These are phyloP conservation scores for Chaetodon auriga DNA, from an alignment of 2,113 vertebrate species.

Conservation along the genomic window DNA sequence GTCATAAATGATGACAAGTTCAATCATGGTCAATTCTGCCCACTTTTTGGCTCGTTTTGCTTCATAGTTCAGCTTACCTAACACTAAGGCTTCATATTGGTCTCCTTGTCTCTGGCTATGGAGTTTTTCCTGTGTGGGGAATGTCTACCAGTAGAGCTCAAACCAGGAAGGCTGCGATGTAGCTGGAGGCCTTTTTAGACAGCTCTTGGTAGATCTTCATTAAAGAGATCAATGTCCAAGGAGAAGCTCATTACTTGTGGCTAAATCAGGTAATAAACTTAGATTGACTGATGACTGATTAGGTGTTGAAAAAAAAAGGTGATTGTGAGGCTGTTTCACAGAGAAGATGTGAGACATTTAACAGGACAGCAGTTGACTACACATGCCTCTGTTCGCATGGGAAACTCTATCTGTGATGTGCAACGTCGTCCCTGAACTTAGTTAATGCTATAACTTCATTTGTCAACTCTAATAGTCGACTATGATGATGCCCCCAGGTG, in stretches of 20 bases:
- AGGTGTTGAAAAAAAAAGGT: constrained; percentile 2
- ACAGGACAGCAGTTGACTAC: neutral
- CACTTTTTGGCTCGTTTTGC: neutral
- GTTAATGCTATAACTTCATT: constrained; percentile 34
- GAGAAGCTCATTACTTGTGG: constrained; percentile 51
- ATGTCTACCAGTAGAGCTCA: neutral
- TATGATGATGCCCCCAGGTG: constrained; percentile 26
- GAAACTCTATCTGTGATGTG: constrained; percentile 1
- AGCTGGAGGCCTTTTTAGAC: constrained; percentile 30
- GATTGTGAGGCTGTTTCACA: constrained; percentile 6
- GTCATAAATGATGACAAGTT: neutral
- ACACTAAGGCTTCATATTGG: neutral
- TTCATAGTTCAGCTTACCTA: neutral
- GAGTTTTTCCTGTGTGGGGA: neutral
- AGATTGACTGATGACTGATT: constrained; percentile 37
- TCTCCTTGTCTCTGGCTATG: neutral
- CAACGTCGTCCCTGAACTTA: constrained; percentile 11
- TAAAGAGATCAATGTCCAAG: constrained; percentile 59
- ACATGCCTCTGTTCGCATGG: neutral
- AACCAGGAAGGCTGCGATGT: neutral
- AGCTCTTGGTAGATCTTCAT: constrained; percentile 55
- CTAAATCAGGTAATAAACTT: constrained; percentile 47
- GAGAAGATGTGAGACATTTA: neutral
- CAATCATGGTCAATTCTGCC: neutral
- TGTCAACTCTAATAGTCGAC: constrained; percentile 12